phyloP scores from a whole-genome alignment of 2,113 vertebrate species.

The Heloderma charlesbogerti region DNA sequence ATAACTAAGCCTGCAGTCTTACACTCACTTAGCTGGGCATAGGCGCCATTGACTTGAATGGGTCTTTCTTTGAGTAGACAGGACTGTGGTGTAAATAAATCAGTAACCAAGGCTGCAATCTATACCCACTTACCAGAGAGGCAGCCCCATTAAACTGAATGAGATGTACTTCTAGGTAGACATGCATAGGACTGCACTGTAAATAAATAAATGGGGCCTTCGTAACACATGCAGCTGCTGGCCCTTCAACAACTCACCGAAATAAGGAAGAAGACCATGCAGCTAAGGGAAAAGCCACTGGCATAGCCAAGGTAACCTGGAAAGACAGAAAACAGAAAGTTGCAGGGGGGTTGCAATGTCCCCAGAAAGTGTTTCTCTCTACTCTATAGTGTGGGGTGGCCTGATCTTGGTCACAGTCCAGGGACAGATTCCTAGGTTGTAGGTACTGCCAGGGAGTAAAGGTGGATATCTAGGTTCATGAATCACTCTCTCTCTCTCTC shows the following conservation, averaged over 20 bases:
- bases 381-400: background rate
- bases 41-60: background rate
- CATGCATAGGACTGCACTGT: background rate
- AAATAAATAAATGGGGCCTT: background rate
- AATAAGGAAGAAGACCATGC: conserved; percentile 96
- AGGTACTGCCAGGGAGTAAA: background rate
- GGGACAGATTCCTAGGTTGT: background rate
- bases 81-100: background rate
- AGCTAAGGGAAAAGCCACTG: conserved; percentile 97
- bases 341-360: rapidly evolving
- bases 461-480: background rate
- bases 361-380: background rate
- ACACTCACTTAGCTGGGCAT: background rate
- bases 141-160: background rate
- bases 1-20: background rate
- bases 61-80: background rate
- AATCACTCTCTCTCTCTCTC: background rate
- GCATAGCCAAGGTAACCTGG: conserved; percentile 96
- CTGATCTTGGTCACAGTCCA: background rate
- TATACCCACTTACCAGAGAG: background rate
- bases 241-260: conserved; percentile 82
- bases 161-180: background rate
- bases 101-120: background rate
- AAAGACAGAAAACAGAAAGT: conserved; percentile 11
- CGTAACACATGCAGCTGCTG: background rate